Conservation (phyloP, 1,140 invertebrate genomes). For the Chymomyza costata region DNA sequence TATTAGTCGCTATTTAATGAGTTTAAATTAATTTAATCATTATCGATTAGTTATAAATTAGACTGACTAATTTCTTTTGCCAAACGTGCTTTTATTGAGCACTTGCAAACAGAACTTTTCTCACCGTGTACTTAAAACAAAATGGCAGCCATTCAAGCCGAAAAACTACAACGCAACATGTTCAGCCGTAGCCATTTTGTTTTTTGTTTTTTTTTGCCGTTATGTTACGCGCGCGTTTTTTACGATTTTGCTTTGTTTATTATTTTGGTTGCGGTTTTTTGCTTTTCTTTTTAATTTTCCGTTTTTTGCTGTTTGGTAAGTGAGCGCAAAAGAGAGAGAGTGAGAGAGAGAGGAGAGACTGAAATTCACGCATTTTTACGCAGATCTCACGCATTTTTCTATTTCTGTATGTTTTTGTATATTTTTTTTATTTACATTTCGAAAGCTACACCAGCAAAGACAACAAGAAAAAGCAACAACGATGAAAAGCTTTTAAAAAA, state of each 20-base stretch:
- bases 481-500: neutral
- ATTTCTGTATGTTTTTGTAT: neutral
- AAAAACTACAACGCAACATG: constrained; percentile 66
- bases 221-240: constrained; percentile 41
- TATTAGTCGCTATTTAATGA: too few species aligned
- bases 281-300: constrained; percentile 14
- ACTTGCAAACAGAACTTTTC: too few species aligned
- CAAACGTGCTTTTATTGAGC: too few species aligned
- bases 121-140: too few species aligned
- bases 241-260: constrained; percentile 38
- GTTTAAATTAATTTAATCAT: too few species aligned
- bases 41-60: too few species aligned
- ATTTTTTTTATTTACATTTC: constrained; percentile 60
- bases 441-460: constrained; percentile 43
- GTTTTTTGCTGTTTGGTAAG: constrained; percentile 16
- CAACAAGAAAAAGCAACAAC: constrained; percentile 19
- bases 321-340: neutral
- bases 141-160: constrained; percentile 59
- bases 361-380: constrained; percentile 22
- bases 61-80: too few species aligned
- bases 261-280: constrained; percentile 29
- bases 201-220: constrained; percentile 39
- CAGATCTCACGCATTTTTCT: too few species aligned
- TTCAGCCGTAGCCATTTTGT: constrained; percentile 67
- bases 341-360: neutral